Conservation (phyloP, 2,113 vertebrate species). For the Alouatta palliata region DNA sequence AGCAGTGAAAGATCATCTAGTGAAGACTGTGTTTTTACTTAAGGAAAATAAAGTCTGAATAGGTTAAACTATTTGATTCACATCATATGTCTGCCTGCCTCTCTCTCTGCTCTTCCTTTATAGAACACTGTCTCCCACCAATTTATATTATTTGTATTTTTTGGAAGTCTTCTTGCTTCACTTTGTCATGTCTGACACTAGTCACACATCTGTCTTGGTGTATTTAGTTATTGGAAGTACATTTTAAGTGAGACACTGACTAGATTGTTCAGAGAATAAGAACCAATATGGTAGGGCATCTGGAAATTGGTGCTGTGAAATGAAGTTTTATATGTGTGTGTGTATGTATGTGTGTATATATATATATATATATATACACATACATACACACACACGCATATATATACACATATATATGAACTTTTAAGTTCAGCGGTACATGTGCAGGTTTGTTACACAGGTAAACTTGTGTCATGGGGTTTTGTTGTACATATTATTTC, state of each 20-base stretch:
- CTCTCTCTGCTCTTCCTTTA: background rate
- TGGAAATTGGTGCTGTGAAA: background rate
- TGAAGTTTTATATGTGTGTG: background rate
- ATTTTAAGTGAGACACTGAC: background rate
- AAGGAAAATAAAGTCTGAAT: background rate
- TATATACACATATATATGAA: no score
- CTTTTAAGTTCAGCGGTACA: no score
- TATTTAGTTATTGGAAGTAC: background rate
- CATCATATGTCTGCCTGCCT: background rate
- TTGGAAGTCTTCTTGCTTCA: background rate
- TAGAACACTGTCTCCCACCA: background rate
- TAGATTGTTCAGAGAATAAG: background rate
- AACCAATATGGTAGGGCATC: background rate
- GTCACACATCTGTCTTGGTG: background rate
- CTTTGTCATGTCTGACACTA: background rate
- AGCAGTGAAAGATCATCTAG: background rate
- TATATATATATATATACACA: no score
- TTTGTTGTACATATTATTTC: no score
- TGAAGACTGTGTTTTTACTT: background rate
- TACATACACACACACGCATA: no score
- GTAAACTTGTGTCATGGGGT: no score
- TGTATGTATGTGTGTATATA: no score
- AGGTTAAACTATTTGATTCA: background rate
- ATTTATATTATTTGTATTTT: background rate
- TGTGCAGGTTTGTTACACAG: no score